Evolutionary conservation across 2,113 vertebrate species (phyloP), one percentile per base, ranked within the genome.

Genomic region (Danionella cerebrum): DNA sequence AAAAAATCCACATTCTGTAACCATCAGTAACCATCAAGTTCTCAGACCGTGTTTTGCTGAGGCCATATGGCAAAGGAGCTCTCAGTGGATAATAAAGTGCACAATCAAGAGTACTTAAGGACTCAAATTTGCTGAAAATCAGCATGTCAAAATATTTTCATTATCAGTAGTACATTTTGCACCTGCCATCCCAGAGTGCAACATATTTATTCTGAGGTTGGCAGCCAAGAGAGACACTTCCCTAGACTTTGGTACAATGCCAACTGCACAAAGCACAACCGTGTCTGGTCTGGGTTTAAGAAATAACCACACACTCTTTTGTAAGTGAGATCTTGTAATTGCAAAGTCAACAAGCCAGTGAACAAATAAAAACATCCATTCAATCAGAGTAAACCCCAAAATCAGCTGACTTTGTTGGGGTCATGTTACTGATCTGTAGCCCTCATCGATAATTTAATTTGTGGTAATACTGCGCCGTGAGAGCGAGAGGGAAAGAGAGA

Each of bases 381-480:
- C 38, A 16, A 53, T 52, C 52, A 29, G 22, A 44, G 14, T 12
- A 4, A 3, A 51, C 59, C 39, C 36, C 4, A 27, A 59, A 18
- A 63, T 2, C 35, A 11, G 22, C 51, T 9, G 24, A 54, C 36
- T 48, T 48, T 24, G 31, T 65, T 55, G n/a, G 11, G 25, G 21
- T 52, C 24, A 9, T 69, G 41, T 47, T 50, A 8, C 6, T 11
- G 25, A 51, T 69, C 67, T 78, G 48, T 79, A 80, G 65, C 74
- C 80, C 70, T 79, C 80, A 77, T 65, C 10, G 22, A 65, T 73
- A 80, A 81, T 57, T 45, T 80, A 78, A 83, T 81, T 83, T 86
- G 84, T 36, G 74, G 71, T 72, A 77, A 71, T 74, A 76, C 80
- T 72, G 73, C 33, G 73, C 67, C 74, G 69, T 78, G 57, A 69